Conservation (phyloP, 2,888 invertebrate genomes). For the Xylota sylvarum region DNA sequence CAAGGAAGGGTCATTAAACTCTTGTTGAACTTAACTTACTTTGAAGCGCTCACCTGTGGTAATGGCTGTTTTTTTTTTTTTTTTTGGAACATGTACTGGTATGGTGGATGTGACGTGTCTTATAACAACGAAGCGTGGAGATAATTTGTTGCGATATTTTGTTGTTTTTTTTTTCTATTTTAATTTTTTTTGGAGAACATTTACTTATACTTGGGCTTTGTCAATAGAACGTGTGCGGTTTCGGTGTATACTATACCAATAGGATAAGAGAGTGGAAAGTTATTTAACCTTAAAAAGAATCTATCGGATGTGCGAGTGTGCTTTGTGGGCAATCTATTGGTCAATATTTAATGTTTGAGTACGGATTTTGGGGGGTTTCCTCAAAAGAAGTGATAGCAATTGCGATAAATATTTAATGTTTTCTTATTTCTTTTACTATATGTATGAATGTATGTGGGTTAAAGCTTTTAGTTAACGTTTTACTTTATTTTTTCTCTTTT, state of each 20-base stretch:
- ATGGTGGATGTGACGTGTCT: slow-evolving; percentile 49
- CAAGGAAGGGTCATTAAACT: slow-evolving; percentile 69
- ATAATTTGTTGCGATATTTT: slow-evolving; percentile 40
- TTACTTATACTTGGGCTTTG: not conserved
- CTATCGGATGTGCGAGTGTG: not conserved
- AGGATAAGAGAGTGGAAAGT: not conserved
- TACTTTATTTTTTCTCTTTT: slow-evolving; percentile 22
- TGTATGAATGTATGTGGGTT: not conserved
- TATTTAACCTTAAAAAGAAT: slow-evolving; percentile 18
- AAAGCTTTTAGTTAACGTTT: not conserved
- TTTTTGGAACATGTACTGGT: slow-evolving; percentile 50
- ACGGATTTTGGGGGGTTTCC: slow-evolving; percentile 16
- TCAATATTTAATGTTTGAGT: slow-evolving; percentile 33
- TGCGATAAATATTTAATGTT: slow-evolving; percentile 20
- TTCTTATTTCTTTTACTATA: too few relatives aligned
- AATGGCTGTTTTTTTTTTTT: slow-evolving; percentile 18
- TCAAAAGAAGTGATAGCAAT: slow-evolving; percentile 5
- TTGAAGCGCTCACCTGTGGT: slow-evolving; percentile 69
- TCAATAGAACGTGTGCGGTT: not conserved
- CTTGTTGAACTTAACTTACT: slow-evolving; percentile 74
- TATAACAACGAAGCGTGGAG: slow-evolving; percentile 34
- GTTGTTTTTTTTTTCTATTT: not conserved
- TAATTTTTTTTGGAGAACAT: not conserved
- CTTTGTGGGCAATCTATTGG: slow-evolving; percentile 20
- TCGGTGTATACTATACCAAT: not conserved